A percentile compares a stretch with the other conserved stretches of the same genome.
Evolutionary conservation across 2,113 vertebrate genomes (phyloP).

Genomic region (Hyperopisus bebe): DNA sequence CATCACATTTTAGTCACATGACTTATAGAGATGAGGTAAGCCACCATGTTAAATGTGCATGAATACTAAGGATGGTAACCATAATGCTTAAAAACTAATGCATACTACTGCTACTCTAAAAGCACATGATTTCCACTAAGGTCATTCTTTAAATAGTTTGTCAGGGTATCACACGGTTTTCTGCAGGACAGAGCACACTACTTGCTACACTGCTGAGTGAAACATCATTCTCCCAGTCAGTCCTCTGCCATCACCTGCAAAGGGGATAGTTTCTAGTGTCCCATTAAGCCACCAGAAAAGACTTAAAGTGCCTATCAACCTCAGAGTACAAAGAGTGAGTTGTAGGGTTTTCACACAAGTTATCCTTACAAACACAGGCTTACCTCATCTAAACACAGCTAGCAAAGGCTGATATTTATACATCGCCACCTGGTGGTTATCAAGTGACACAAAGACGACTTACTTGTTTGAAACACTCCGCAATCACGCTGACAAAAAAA

Average conservation of each 20-base stretch:
- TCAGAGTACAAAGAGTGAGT: neutral
- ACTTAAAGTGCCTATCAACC: neutral
- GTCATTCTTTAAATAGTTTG: neutral
- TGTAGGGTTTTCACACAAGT: neutral
- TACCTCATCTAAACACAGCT: neutral
- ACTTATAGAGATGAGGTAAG: neutral
- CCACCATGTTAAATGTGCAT: neutral
- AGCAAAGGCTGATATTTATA: neutral
- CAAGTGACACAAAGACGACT: neutral
- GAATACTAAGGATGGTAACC: neutral
- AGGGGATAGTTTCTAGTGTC: neutral
- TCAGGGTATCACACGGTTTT: neutral
- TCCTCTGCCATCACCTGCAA: neutral
- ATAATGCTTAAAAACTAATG: neutral
- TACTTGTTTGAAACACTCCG: neutral
- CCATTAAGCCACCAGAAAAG: neutral
- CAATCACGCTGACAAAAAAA: neutral
- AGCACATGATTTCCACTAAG: neutral
- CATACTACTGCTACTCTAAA: neutral
- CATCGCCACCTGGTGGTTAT: neutral
- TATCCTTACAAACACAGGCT: neutral
- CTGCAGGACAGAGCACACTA: neutral
- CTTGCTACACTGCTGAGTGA: neutral
- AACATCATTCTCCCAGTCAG: neutral
- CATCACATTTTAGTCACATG: neutral